Conservation (phyloP, 2,888 invertebrate species). For the Diploptera punctata region DNA sequence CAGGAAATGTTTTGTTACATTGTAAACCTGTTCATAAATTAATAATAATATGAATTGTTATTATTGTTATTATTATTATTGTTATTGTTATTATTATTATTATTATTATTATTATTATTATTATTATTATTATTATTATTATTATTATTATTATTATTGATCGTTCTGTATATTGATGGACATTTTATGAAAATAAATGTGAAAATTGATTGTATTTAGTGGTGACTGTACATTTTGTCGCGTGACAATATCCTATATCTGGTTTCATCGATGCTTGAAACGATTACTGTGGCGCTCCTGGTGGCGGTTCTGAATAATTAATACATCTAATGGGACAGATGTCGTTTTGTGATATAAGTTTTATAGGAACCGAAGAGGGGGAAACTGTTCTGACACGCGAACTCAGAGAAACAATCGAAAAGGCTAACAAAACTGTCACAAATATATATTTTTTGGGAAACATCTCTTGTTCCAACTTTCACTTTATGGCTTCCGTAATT, state of each 20-base stretch:
- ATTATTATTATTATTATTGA: background rate
- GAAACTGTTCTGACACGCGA: background rate
- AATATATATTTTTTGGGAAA: too few relatives aligned
- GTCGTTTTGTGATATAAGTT: constrained; percentile 34
- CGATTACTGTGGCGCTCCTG: background rate
- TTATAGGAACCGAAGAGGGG: constrained; percentile 14
- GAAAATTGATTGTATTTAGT: background rate
- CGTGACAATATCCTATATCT: background rate
- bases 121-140: background rate
- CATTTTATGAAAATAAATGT: too few relatives aligned
- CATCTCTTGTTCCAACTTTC: too few relatives aligned
- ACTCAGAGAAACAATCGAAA: too few relatives aligned
- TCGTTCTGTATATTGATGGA: background rate
- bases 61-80: background rate
- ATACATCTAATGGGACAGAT: constrained; percentile 30
- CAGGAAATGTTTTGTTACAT: too few relatives aligned
- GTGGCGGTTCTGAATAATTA: constrained; percentile 16
- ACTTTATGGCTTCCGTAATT: too few relatives aligned
- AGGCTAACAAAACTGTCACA: too few relatives aligned
- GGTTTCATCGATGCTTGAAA: background rate
- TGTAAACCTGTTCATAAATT: too few relatives aligned
- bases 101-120: background rate
- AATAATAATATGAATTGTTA: too few relatives aligned
- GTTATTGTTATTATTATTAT: background rate
- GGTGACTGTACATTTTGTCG: background rate